Evolutionary conservation across 2,113 vertebrate genomes (phyloP), one percentile per base, ranked within the genome.

Genomic region (Rattus rattus): DNA sequence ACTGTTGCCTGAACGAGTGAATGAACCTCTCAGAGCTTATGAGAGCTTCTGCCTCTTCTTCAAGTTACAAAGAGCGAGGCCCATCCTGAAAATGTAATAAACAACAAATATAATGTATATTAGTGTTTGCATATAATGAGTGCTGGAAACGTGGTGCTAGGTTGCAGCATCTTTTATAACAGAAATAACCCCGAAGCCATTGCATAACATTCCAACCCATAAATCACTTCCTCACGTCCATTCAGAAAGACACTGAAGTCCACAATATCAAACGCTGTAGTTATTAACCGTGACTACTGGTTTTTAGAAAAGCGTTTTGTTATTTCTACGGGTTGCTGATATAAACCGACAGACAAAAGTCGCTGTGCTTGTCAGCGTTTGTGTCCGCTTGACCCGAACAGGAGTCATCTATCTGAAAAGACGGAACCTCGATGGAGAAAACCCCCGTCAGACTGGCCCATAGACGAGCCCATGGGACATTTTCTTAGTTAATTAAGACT

Each of bases 261-360:
- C 56, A 76, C 24, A 88, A 47, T 90, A 95, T 30, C 24, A 43
- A 61, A 61, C 76, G 79, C 76, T 47, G 65, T n/a, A 88, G 47
- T 54, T 73, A 93, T 30, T 94, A 26, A 73, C 81, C 91, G 70
- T 30, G 16, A 93, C 24, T 96, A 1, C 33, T 92, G 24, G 3
- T 28, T 49, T n/a, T 19, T 91, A 91, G 86, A 43, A 47, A 96
- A 94, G 61, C 90, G 83, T 81, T 89, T 43, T 77, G 69, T 88
- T 84, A 7, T 39, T 96, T 92, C 70, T 75, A 88, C 3, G 47
- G 75, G n/a, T 19, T 86, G 6, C 2, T 59, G 26, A 89, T n/a
- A 93, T 65, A 94, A 96, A 96, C 72, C 0, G 91, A 36, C 52
- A 93, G 65, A 88, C 80, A 89, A 83, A 85, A 47, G 39, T 43